A percentile compares a stretch with the other conserved stretches of the same genome.
Conservation (phyloP, 2,113 vertebrate species). For the Gasterosteus nipponicus region DNA sequence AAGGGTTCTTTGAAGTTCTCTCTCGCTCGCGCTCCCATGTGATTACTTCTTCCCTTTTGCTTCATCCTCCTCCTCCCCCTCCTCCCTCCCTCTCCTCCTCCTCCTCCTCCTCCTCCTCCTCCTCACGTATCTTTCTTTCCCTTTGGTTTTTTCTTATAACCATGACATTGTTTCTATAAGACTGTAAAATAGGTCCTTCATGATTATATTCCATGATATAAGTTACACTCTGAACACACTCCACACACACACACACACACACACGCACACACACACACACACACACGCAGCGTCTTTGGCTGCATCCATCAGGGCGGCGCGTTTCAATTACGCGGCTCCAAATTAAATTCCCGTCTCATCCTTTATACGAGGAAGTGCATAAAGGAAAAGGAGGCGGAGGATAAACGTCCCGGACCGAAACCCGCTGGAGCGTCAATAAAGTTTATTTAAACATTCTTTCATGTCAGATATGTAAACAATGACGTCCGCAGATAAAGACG, state of each 20-base stretch:
- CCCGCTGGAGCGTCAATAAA: not conserved
- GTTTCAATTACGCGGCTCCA: conserved; percentile 48
- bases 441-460: too few species aligned
- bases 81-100: conserved; percentile 7
- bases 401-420: not conserved
- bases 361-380: not conserved
- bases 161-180: not conserved
- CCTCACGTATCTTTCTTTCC: not conserved
- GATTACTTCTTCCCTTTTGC: conserved; percentile 1
- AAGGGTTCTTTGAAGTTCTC: conserved; percentile 22
- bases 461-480: too few species aligned
- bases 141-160: not conserved
- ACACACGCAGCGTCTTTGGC: not conserved
- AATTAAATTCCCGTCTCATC: conserved; percentile 27
- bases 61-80: not conserved
- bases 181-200: not conserved
- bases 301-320: conserved; percentile 1
- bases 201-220: not conserved
- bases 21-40: not conserved
- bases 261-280: too few species aligned
- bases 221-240: not conserved
- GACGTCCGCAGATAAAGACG: not conserved
- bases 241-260: too few species aligned
- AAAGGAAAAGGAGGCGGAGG: not conserved
- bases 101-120: conserved; percentile 6